These are phyloP conservation scores for Synanthedon tipuliformis DNA, from an alignment of 2,888 invertebrate species.

Conservation along the genomic window DNA sequence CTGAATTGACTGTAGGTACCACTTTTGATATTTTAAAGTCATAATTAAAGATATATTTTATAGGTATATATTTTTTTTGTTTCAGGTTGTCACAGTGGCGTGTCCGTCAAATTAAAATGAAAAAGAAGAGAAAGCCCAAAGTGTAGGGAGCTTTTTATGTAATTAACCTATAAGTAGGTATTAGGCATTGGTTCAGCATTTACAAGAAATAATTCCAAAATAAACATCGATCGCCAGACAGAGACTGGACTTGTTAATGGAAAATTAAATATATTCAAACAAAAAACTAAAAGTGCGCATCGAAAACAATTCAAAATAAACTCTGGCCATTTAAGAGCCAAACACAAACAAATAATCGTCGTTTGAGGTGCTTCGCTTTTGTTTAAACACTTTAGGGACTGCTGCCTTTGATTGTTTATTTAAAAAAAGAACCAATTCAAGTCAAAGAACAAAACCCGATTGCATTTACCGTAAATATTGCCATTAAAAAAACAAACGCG, in stretches of 20 bases:
- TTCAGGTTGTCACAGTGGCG: constrained; percentile 31
- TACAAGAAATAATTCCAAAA: neutral
- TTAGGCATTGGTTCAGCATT: too few species aligned
- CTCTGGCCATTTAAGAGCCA: constrained; percentile 34
- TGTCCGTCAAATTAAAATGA: constrained; percentile 38
- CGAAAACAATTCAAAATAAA: constrained; percentile 32
- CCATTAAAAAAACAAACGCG: constrained; percentile 9
- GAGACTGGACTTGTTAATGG: constrained; percentile 35
- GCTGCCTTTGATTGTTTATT: constrained; percentile 46
- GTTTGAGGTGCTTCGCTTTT: constrained; percentile 47
- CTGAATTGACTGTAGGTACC: too few species aligned
- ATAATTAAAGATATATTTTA: too few species aligned
- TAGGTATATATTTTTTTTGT: constrained; percentile 17
- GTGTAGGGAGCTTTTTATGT: constrained; percentile 4
- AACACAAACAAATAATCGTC: constrained; percentile 58
- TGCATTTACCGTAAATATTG: constrained; percentile 26
- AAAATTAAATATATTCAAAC: neutral
- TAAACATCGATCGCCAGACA: constrained; percentile 27
- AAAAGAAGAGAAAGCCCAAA: constrained; percentile 60
- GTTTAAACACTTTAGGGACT: constrained; percentile 55
- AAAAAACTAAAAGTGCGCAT: constrained; percentile 10
- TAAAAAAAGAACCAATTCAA: constrained; percentile 35
- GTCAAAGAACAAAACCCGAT: constrained; percentile 21
- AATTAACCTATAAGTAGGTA: too few species aligned
- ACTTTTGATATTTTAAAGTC: too few species aligned